Base-by-base conservation (phyloP, 2,797 vertebrate species). In the Psittacula echo region DNA sequence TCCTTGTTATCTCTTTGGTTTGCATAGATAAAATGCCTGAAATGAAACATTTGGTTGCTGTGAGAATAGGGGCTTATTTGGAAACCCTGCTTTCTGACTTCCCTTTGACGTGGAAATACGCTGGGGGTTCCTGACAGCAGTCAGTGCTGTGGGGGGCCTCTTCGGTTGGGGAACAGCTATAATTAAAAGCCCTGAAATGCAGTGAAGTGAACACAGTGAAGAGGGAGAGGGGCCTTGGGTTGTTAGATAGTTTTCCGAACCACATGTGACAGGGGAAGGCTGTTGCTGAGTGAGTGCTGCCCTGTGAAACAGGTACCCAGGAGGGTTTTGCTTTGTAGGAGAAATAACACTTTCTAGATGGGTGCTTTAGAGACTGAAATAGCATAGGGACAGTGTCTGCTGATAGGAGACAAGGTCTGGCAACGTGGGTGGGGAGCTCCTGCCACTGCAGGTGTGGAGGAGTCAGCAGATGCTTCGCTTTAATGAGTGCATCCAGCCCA, bases 31-130 rank as follows among this genome's bases (percentile, higher is more conserved):
- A 90, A 91, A 79, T 73, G 64, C 30, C 74, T 88, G 73, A 32
- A 79, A 90, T 65, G 44, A 77, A 95, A 74, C 71, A 50, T 85
- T 67, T 94, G 92, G 54, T 81, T 90, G 56, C 71, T 64, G 26
- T 5, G 13, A 93, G 48, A 23, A 30, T 20, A 65, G 60, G 26
- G 44, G 29, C 44, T 94, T 30, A 10, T 95, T 87, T 87, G 65
- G 77, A 91, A 91, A 58, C 18, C 30, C 29, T 84, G 18, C 2
- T 37, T 37, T 37, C 47, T 76, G 71, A 41, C 47, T 76, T 81
- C 45, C 37, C n/a, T 44, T 58, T 0, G 0, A 26, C 0, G 1
- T 12, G n/a, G 48, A 76, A 48, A 42, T 47, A 21, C 0, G 0
- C 32, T 13, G 48, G 16, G 7, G 22, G 21, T 39, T 93, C 53